Evolutionary conservation across 2,888 invertebrate genomes (phyloP).

Genomic region (Periphyllus acericola): DNA sequence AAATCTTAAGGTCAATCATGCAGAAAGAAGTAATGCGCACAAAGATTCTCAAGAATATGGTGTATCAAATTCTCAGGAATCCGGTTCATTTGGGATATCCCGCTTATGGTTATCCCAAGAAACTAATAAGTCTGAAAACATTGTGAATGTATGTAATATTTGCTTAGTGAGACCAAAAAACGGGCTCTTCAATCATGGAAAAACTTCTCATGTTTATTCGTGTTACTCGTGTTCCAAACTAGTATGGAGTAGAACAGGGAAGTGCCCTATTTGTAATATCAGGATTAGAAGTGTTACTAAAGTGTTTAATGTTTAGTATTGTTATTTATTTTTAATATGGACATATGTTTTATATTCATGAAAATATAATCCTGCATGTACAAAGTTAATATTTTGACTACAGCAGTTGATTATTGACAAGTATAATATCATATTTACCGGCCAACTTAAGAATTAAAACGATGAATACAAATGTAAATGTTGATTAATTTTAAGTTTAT

Average conservation of each 20-base stretch:
- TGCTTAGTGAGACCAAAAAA: conserved; percentile 64
- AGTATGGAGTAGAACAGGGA: conserved; percentile 63
- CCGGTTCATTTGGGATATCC: conserved; percentile 41
- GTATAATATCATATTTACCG: too few species aligned
- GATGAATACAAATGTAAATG: too few species aligned
- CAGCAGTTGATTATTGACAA: too few species aligned
- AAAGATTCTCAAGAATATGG: conserved; percentile 8
- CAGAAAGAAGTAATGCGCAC: background rate
- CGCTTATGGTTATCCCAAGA: conserved; percentile 16
- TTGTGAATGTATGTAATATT: conserved; percentile 59
- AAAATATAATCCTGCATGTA: too few species aligned
- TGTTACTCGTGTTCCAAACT: conserved; percentile 64
- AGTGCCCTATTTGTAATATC: conserved; percentile 64
- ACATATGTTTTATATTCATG: too few species aligned
- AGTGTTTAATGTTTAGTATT: conserved; percentile 47
- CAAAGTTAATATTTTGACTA: too few species aligned
- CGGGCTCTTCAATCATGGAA: conserved; percentile 64
- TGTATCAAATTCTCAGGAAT: conserved; percentile 34
- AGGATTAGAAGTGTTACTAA: conserved; percentile 63
- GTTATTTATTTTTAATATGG: background rate
- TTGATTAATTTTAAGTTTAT: too few species aligned
- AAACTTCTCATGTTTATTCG: conserved; percentile 64
- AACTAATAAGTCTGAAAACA: background rate
- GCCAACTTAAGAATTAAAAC: too few species aligned
- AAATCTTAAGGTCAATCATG: background rate